Evolutionary conservation across 2,888 invertebrate genomes (phyloP).

Genomic region (Lordiphosa andalusiaca): DNA sequence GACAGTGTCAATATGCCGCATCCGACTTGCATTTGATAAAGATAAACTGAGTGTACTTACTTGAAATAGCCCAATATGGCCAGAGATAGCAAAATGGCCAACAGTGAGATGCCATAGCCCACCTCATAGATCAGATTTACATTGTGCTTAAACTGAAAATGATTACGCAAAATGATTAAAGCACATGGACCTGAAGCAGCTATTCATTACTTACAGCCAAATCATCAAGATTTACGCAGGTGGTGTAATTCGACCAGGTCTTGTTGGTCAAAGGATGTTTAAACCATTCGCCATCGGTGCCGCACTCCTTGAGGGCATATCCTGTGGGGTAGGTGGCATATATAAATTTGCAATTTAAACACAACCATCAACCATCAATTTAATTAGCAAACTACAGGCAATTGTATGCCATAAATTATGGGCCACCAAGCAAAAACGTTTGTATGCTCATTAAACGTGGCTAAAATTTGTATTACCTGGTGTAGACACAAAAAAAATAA

Average conservation of each 20-base stretch:
- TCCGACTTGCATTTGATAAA: not conserved
- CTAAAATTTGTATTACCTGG: too few relatives aligned
- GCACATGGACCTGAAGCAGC: constrained; percentile 9
- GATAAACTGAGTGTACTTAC: constrained; percentile 82
- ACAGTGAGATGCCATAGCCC: constrained; percentile 92
- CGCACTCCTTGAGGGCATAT: constrained; percentile 90
- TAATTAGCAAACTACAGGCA: too few relatives aligned
- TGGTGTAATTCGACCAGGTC: constrained; percentile 95
- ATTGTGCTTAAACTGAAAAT: constrained; percentile 85
- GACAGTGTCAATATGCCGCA: constrained; percentile 14
- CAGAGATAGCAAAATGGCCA: constrained; percentile 90
- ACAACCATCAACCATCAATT: too few relatives aligned
- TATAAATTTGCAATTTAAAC: too few relatives aligned
- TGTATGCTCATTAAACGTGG: too few relatives aligned
- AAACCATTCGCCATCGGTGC: constrained; percentile 90
- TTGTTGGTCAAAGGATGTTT: constrained; percentile 87
- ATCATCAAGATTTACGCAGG: constrained; percentile 88
- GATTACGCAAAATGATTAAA: constrained; percentile 2
- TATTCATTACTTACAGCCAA: constrained; percentile 81
- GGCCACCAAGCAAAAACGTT: too few relatives aligned
- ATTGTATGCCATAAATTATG: too few relatives aligned
- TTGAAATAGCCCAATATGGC: constrained; percentile 92
- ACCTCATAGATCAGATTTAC: constrained; percentile 90
- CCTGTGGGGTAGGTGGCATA: constrained; percentile 81
- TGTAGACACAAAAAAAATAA: too few relatives aligned